phyloP scores from a whole-genome alignment of 2,797 vertebrate species.

The Acomys russatus region DNA sequence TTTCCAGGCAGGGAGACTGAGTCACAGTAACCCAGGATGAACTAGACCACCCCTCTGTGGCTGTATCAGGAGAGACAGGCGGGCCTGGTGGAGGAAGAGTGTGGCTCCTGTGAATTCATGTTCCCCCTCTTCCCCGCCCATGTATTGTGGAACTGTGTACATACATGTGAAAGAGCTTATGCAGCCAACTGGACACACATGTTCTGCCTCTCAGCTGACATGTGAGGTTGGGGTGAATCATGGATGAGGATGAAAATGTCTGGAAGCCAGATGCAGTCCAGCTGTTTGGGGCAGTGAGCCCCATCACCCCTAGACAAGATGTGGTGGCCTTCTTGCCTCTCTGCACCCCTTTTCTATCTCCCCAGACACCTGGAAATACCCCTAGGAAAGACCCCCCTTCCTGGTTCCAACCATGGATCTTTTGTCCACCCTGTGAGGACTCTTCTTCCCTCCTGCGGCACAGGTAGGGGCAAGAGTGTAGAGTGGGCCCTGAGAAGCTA shows the following conservation, averaged over 20 bases:
- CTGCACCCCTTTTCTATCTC: background rate
- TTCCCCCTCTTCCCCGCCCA: fast-evolving
- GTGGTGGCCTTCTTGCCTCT: background rate
- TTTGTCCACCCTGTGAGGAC: background rate
- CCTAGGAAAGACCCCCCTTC: background rate
- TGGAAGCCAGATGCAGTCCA: constrained; percentile 75
- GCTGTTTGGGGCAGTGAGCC: constrained; percentile 60
- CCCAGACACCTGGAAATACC: background rate
- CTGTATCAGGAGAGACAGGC: background rate
- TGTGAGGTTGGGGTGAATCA: constrained; percentile 70
- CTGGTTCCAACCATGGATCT: no score
- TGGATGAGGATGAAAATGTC: constrained; percentile 29
- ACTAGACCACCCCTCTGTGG: background rate
- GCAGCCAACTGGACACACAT: background rate
- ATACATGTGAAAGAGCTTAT: background rate
- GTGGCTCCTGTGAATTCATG: background rate
- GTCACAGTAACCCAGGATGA: constrained; percentile 70
- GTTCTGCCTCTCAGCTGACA: background rate
- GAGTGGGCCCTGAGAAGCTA: background rate
- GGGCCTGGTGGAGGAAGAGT: background rate
- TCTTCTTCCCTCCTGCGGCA: background rate
- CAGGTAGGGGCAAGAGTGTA: background rate
- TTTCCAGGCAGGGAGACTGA: constrained; percentile 48
- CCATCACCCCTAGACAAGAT: constrained; percentile 47
- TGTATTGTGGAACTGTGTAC: fast-evolving